phyloP scores from a whole-genome alignment of 35 echinoderm and acorn worm genomes.

The Diadema setosum region DNA sequence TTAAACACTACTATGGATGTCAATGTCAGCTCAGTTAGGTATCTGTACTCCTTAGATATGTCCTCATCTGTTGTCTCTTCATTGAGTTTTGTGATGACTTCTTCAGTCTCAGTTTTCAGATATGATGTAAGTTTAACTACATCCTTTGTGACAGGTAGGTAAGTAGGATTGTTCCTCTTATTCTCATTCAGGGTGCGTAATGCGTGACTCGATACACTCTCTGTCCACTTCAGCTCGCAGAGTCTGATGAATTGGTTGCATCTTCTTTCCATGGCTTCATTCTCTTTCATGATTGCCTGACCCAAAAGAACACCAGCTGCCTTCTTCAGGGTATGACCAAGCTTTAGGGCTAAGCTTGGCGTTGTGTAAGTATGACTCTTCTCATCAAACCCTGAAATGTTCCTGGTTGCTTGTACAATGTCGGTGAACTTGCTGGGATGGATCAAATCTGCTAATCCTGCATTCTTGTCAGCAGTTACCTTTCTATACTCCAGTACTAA shows the following conservation, averaged over 20 bases:
- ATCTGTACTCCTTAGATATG: conserved; percentile 33
- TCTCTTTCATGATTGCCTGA: conserved; percentile 26
- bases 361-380: conserved; percentile 54
- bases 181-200: conserved; percentile 62
- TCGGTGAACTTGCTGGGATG: conserved; percentile 25
- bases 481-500: conserved; percentile 37
- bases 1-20: conserved; percentile 66
- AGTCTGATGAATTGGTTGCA: conserved; percentile 39
- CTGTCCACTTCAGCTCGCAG: conserved; percentile 40
- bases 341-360: conserved; percentile 61
- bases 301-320: conserved; percentile 39
- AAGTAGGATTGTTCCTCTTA: conserved; percentile 59
- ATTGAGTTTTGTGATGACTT: neutral
- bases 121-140: conserved; percentile 50
- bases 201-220: conserved; percentile 48
- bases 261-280: conserved; percentile 26
- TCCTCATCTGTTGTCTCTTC: neutral
- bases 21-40: neutral
- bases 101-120: conserved; percentile 33
- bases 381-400: conserved; percentile 60
- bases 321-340: conserved; percentile 73
- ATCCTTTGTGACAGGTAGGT: conserved; percentile 68
- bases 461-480: neutral
- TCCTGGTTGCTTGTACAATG: conserved; percentile 46
- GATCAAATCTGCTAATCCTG: conserved; percentile 46